phyloP scores from a whole-genome alignment of 2,113 vertebrate genomes.

The Machaerirhynchus nigripectus region DNA sequence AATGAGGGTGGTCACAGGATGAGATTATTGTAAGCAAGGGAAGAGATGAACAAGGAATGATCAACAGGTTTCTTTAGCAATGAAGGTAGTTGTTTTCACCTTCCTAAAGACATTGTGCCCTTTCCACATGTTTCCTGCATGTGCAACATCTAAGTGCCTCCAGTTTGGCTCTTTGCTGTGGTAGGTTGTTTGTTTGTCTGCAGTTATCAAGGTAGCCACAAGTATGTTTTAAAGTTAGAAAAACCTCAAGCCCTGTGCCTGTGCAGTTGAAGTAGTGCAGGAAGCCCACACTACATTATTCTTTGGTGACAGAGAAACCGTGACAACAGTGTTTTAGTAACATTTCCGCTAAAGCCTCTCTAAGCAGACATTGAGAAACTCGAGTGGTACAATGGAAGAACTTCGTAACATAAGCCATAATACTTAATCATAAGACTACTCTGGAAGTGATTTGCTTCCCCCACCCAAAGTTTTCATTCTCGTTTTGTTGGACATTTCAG shows the following conservation, averaged over 20 bases:
- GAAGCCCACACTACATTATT: constrained; percentile 36
- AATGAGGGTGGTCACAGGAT: neutral
- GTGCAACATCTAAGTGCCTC: neutral
- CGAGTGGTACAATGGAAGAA: neutral
- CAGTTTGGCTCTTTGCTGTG: neutral
- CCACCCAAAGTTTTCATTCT: constrained; percentile 34
- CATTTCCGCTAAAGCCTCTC: constrained; percentile 37
- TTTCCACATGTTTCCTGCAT: neutral
- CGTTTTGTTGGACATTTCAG: constrained; percentile 1
- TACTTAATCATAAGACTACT: neutral
- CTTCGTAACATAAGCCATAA: neutral
- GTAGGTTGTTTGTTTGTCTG: neutral
- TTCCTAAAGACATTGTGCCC: neutral
- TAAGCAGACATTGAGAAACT: neutral
- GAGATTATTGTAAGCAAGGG: neutral
- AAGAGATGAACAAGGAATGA: neutral
- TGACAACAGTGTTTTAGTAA: constrained; percentile 19
- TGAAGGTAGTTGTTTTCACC: neutral
- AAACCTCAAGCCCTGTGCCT: neutral
- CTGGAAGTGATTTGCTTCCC: neutral
- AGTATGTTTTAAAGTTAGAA: neutral
- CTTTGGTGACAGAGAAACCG: neutral
- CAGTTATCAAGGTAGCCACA: constrained; percentile 1
- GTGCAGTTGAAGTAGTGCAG: constrained; percentile 6
- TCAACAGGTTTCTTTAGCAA: neutral